Base-by-base conservation (phyloP, 2,888 invertebrate species). In the Lasioglossum villosulum region DNA sequence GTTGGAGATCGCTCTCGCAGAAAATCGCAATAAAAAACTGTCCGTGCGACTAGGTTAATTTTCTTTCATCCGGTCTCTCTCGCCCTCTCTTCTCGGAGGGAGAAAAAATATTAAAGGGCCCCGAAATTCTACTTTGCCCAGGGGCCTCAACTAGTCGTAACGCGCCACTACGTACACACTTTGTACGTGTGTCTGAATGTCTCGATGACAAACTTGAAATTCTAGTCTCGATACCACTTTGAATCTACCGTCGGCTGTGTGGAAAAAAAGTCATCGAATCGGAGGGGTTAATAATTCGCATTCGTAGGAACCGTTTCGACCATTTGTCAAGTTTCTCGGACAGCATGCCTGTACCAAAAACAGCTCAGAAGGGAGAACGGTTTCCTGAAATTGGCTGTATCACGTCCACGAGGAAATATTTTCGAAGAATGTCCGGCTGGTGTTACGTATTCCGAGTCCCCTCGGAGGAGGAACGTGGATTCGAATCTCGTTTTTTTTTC, bases 11-110 rank as follows among this genome's bases (percentile, higher is more conserved):
- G 23, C 23, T 37, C 23, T 23, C 52, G 2, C 6, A 2, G 8
- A 52, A 12, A 8, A 37, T 12, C 37, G 34, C 23, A 10, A 48
- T 37, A 4, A 59, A 72, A 78, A 72, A 71, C 66, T 66, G 42
- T 63, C 59, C 56, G 2, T 19, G 30, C 27, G 10, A 42, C 68
- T 70, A 14, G 4, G 71, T 42, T 70, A 80, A 76, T 77, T 76
- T 77, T 48, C 75, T 42, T 75, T 59, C 34, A 16, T n/a, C 34
- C 34, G 63, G 16, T 37, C 27, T 30, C 71, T 6, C n/a, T 48
- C 48, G 19, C 19, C 4, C 16, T 5, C 45, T 19, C 19, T n/a
- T n/a, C n/a, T n/a, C n/a, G n/a, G n/a, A n/a, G n/a, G n/a, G n/a
- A n/a, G n/a, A n/a, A n/a, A n/a, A n/a, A n/a, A n/a, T n/a, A n/a